phyloP scores from a whole-genome alignment of 2,797 vertebrate species.

The Amblyopsis hoosieri region DNA sequence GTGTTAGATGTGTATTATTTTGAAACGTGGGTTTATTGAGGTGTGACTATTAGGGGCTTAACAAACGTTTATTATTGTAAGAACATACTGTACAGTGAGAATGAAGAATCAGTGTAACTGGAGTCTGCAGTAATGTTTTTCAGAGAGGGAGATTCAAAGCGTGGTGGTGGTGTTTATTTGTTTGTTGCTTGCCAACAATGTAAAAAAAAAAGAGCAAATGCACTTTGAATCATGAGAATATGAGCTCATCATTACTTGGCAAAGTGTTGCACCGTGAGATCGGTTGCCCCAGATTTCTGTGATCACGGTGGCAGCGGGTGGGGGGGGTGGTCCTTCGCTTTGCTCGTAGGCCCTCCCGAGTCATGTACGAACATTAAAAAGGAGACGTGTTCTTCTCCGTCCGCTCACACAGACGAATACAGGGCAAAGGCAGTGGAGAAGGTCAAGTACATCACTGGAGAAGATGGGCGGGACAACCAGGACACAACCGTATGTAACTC shows the following conservation, averaged over 20 bases:
- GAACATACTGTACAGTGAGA: too few species aligned
- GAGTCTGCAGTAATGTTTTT: too few species aligned
- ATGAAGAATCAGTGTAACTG: too few species aligned
- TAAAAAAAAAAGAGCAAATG: slow-evolving; percentile 39
- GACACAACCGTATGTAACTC: slow-evolving; percentile 88
- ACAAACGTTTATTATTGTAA: too few species aligned
- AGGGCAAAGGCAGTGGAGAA: slow-evolving; percentile 95
- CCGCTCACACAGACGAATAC: slow-evolving; percentile 87
- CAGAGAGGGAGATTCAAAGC: slow-evolving; percentile 1
- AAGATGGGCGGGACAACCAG: slow-evolving; percentile 89
- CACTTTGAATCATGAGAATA: slow-evolving; percentile 52
- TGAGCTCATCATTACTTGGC: slow-evolving; percentile 60
- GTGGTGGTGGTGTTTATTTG: slow-evolving; percentile 41
- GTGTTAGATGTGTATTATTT: too few species aligned
- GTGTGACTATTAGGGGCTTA: too few species aligned
- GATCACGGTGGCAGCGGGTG: slow-evolving; percentile 28
- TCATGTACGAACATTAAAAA: slow-evolving; percentile 31
- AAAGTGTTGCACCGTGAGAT: slow-evolving; percentile 57
- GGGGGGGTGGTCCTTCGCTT: slow-evolving; percentile 7
- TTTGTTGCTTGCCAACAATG: slow-evolving; percentile 51
- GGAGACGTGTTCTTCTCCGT: slow-evolving; percentile 42
- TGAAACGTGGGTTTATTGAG: too few species aligned
- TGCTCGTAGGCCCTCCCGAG: slow-evolving; percentile 10
- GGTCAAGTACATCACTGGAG: slow-evolving; percentile 94
- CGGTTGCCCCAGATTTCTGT: slow-evolving; percentile 36